Conservation (phyloP, 2,888 invertebrate species). For the Scaeva pyrastri region DNA sequence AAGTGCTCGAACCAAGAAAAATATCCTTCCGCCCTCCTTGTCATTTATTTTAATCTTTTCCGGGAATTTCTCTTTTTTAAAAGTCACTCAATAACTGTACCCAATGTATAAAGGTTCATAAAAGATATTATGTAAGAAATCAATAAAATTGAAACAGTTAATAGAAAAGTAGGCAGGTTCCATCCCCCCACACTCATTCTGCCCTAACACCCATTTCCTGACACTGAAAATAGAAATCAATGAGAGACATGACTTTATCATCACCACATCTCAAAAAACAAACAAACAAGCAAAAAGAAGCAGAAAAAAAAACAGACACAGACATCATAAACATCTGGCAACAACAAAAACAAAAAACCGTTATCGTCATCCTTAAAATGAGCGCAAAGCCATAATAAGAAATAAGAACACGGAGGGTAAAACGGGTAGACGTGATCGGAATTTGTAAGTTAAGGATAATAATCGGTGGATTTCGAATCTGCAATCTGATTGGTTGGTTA, state of each 20-base stretch:
- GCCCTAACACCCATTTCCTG: conserved; percentile 19
- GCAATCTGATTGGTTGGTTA: conserved; percentile 56
- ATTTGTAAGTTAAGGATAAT: conserved; percentile 57
- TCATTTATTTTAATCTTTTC: background rate
- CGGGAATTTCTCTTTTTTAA: background rate
- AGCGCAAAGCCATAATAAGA: conserved; percentile 34
- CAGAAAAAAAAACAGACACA: conserved; percentile 25
- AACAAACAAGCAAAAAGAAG: too few relatives aligned
- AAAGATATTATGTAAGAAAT: conserved; percentile 41
- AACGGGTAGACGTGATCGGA: conserved; percentile 65
- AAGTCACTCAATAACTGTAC: background rate
- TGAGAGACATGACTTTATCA: conserved; percentile 27
- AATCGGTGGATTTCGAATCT: conserved; percentile 62
- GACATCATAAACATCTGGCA: conserved; percentile 45
- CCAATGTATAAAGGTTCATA: background rate
- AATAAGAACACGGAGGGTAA: conserved; percentile 47
- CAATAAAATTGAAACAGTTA: conserved; percentile 46
- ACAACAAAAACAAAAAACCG: conserved; percentile 2
- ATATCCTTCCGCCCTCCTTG: background rate
- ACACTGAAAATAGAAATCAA: conserved; percentile 55
- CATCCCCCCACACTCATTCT: background rate
- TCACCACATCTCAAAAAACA: background rate
- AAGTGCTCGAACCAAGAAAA: background rate
- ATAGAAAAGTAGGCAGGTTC: background rate
- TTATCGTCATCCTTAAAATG: conserved; percentile 40